A percentile compares a stretch with the other conserved stretches of the same genome.
Evolutionary conservation across 2,888 invertebrate genomes (phyloP).

Genomic region (Ichneumoninae sp.): DNA sequence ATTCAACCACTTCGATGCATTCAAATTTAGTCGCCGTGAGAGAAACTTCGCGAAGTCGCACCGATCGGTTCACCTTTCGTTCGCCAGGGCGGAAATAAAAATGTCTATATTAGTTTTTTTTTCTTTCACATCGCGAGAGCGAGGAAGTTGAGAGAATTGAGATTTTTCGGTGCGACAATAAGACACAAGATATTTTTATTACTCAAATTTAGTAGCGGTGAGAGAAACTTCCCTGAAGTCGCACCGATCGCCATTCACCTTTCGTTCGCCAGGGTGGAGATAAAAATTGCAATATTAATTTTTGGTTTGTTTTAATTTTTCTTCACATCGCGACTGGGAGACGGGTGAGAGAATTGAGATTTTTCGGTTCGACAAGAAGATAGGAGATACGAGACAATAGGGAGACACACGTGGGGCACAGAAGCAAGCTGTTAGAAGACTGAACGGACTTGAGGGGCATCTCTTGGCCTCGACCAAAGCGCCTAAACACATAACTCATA

Average conservation of each 20-base stretch:
- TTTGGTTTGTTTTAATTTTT: background rate
- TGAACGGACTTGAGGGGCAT: slow-evolving; percentile 83
- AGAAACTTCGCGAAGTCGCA: background rate
- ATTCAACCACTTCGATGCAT: background rate
- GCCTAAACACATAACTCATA: slow-evolving; percentile 80
- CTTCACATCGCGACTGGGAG: background rate
- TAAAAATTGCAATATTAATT: background rate
- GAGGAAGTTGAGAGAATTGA: background rate
- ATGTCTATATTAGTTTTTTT: background rate
- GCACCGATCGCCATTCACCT: background rate
- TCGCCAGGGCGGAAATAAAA: background rate
- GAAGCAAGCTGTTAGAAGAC: slow-evolving; percentile 80
- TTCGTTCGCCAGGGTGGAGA: background rate
- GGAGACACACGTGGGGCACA: slow-evolving; percentile 77
- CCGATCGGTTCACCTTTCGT: background rate
- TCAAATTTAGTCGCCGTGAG: background rate
- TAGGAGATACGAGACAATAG: slow-evolving; percentile 64
- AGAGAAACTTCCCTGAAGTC: background rate
- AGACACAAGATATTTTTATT: slow-evolving; percentile 47
- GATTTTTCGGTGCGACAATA: slow-evolving; percentile 51
- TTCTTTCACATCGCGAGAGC: background rate
- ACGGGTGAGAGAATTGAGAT: background rate
- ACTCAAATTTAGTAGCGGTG: background rate
- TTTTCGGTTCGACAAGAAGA: slow-evolving; percentile 55
- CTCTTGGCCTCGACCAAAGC: slow-evolving; percentile 82